These are phyloP conservation scores for Rhynchomys soricoides DNA, from an alignment of 2,113 vertebrate species.

Conservation along the genomic window DNA sequence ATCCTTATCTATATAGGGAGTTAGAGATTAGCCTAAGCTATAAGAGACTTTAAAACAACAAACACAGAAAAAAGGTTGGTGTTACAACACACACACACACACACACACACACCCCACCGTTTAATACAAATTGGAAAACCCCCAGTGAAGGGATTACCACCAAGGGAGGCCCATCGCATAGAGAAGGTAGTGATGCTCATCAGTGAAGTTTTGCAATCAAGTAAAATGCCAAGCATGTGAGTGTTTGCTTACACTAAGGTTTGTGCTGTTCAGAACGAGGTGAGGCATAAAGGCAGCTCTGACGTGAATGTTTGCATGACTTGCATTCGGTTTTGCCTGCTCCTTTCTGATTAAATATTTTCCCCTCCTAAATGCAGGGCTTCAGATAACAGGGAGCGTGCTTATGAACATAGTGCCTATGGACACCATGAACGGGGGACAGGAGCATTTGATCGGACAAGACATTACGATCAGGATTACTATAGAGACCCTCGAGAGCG, in stretches of 20 bases:
- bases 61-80: background rate
- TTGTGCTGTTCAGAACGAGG: slow-evolving; percentile 77
- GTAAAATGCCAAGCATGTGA: slow-evolving; percentile 77
- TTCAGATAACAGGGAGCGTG: slow-evolving; percentile 97
- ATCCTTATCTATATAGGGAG: background rate
- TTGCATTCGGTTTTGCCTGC: slow-evolving; percentile 75
- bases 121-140: slow-evolving; percentile 33
- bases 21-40: background rate
- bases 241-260: slow-evolving; percentile 81
- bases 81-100: background rate
- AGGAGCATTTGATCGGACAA: slow-evolving; percentile 96
- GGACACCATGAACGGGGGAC: slow-evolving; percentile 98
- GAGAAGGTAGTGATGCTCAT: slow-evolving; percentile 68
- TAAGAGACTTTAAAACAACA: background rate
- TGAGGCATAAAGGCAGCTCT: slow-evolving; percentile 72
- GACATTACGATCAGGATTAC: slow-evolving; percentile 99
- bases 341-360: slow-evolving; percentile 83
- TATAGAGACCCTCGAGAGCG: slow-evolving; percentile 96
- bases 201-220: slow-evolving; percentile 69
- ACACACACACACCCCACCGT: background rate
- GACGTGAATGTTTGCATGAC: slow-evolving; percentile 87
- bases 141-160: slow-evolving; percentile 51
- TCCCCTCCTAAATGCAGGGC: slow-evolving; percentile 92
- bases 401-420: slow-evolving; percentile 99
- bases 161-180: slow-evolving; percentile 82